phyloP scores from a whole-genome alignment of 2,888 invertebrate species.

The Mesochorus sp. region DNA sequence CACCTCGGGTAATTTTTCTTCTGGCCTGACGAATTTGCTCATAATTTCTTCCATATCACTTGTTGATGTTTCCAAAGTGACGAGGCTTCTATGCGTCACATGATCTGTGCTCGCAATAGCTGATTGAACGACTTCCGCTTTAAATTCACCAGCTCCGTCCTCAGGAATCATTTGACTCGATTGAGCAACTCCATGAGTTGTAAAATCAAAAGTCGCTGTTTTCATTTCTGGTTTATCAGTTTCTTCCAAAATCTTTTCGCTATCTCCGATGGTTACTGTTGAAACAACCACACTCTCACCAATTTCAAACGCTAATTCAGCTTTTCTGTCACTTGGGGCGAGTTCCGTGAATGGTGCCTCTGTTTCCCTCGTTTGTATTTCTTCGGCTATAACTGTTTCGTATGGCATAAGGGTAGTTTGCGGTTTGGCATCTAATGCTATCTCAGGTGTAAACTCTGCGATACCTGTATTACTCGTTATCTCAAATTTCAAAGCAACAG shows the following conservation, averaged over 20 bases:
- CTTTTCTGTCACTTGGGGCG: slow-evolving; percentile 83
- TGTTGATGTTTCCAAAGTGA: slow-evolving; percentile 79
- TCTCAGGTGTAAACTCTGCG: slow-evolving; percentile 64
- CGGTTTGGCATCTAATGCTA: slow-evolving; percentile 67
- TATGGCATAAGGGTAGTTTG: slow-evolving; percentile 73
- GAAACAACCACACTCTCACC: slow-evolving; percentile 75
- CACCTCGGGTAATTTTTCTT: slow-evolving; percentile 74
- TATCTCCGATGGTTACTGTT: slow-evolving; percentile 72
- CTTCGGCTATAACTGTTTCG: slow-evolving; percentile 74
- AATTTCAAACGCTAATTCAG: slow-evolving; percentile 78
- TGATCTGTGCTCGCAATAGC: slow-evolving; percentile 84
- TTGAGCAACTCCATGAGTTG: slow-evolving; percentile 79
- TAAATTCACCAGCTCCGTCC: slow-evolving; percentile 73
- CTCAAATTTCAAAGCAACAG: slow-evolving; percentile 74
- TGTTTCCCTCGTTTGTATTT: slow-evolving; percentile 75
- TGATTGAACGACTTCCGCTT: slow-evolving; percentile 79
- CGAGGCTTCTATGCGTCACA: slow-evolving; percentile 83
- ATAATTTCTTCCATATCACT: slow-evolving; percentile 77
- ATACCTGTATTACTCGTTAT: slow-evolving; percentile 72
- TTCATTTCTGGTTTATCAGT: slow-evolving; percentile 74
- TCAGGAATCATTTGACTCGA: slow-evolving; percentile 77
- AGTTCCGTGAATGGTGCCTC: slow-evolving; percentile 81
- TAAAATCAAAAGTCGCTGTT: slow-evolving; percentile 79
- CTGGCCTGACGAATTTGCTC: slow-evolving; percentile 75
- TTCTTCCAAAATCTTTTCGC: slow-evolving; percentile 71